A percentile compares a stretch with the other conserved stretches of the same genome.
Conservation (phyloP, 2,113 vertebrate genomes). For the Hyla sarda region DNA sequence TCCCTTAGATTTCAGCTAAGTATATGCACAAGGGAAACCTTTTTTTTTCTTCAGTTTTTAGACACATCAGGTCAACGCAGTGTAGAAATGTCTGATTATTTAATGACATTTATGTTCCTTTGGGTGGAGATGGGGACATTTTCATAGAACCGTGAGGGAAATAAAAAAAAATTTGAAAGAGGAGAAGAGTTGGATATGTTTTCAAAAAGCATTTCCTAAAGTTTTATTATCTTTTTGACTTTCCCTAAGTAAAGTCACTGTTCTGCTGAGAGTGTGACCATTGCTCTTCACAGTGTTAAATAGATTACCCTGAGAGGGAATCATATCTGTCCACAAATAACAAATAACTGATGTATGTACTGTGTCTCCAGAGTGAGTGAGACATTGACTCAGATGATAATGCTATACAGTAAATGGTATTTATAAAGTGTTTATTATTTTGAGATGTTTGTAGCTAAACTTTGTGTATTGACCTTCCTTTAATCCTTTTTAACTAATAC, state of each 20-base stretch:
- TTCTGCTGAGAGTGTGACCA: neutral
- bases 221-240: neutral
- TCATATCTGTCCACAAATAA: neutral
- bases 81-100: neutral
- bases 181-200: neutral
- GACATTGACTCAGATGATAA: too few relatives aligned
- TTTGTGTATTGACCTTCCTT: too few relatives aligned
- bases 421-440: too few relatives aligned
- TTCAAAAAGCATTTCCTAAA: neutral
- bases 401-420: too few relatives aligned
- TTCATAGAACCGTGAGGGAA: neutral
- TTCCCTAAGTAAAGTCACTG: neutral
- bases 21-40: too few relatives aligned
- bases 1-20: too few relatives aligned
- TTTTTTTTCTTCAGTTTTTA: too few relatives aligned
- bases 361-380: too few relatives aligned
- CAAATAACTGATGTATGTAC: neutral
- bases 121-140: neutral
- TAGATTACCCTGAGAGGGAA: neutral
- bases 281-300: conserved; percentile 1
- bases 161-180: too few relatives aligned
- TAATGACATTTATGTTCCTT: neutral
- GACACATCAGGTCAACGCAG: neutral
- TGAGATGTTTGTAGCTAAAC: too few relatives aligned
- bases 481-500: too few relatives aligned